These are phyloP conservation scores for Danio jaintianensis DNA, from an alignment of 2,797 vertebrate species.

Conservation along the genomic window DNA sequence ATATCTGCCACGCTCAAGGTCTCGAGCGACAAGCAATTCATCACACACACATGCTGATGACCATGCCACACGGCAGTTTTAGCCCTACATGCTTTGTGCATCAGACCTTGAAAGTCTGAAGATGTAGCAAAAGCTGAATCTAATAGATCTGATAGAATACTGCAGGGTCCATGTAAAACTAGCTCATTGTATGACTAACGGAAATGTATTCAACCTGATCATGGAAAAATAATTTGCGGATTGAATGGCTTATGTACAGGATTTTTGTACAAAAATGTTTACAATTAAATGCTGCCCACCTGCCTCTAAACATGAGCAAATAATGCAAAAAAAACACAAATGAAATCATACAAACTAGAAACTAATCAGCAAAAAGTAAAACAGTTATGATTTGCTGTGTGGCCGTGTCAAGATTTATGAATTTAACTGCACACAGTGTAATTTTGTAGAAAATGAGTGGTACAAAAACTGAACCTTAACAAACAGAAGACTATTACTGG, in stretches of 20 bases:
- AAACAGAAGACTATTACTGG: too few relatives aligned
- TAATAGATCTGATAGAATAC: conserved; percentile 22
- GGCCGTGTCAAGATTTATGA: not conserved
- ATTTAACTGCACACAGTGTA: not conserved
- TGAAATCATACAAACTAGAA: too few relatives aligned
- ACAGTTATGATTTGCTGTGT: too few relatives aligned
- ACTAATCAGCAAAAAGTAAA: too few relatives aligned
- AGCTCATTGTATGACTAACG: not conserved
- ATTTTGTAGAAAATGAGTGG: not conserved
- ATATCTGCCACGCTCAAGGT: conserved; percentile 68
- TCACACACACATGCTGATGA: conserved; percentile 54
- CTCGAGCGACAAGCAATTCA: conserved; percentile 66
- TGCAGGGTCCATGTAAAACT: not conserved
- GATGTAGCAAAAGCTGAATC: conserved; percentile 19
- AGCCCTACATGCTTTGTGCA: conserved; percentile 40
- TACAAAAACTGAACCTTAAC: not conserved
- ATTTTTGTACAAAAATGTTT: too few relatives aligned
- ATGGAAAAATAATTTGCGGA: too few relatives aligned
- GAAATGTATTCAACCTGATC: not conserved
- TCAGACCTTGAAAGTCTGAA: conserved; percentile 61
- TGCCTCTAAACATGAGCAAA: too few relatives aligned
- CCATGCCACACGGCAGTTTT: not conserved
- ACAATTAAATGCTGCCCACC: too few relatives aligned
- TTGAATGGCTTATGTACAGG: too few relatives aligned
- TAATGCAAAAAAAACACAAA: too few relatives aligned